Evolutionary conservation across 64 coral and sea anemone species (phyloP).

Genomic region (Platygyra sinensis): DNA sequence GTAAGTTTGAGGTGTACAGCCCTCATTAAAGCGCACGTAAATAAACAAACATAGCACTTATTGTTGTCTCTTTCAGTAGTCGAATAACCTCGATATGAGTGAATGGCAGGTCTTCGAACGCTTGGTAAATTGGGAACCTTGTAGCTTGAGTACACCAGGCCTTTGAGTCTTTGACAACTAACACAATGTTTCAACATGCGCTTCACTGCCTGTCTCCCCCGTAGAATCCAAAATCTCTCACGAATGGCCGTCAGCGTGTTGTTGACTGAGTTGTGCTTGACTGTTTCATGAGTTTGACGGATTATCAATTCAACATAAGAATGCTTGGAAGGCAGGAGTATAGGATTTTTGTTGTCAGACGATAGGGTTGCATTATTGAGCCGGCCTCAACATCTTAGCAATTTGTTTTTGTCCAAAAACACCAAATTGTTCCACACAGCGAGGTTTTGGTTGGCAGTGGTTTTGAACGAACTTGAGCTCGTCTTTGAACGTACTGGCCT

Average conservation of each 20-base stretch:
- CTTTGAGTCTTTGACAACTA: no score
- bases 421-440: slow-evolving; percentile 10
- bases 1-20: not conserved
- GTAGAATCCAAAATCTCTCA: slow-evolving; percentile 22
- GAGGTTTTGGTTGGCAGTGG: not conserved
- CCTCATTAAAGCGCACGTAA: not conserved
- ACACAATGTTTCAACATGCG: no score
- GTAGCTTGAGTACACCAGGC: not conserved
- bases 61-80: slow-evolving; percentile 23
- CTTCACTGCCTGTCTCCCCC: no score
- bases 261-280: slow-evolving; percentile 40
- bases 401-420: slow-evolving; percentile 20
- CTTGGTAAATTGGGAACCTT: slow-evolving; percentile 16
- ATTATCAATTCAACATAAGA: slow-evolving; percentile 27
- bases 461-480: not conserved
- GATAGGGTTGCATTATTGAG: slow-evolving; percentile 6
- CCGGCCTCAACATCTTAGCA: not conserved
- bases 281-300: slow-evolving; percentile 12
- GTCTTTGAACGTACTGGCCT: not conserved
- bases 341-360: slow-evolving; percentile 2
- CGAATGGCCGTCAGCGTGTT: not conserved
- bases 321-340: slow-evolving; percentile 40
- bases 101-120: not conserved
- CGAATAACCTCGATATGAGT: not conserved
- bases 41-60: not conserved